Conservation (phyloP, 2,888 invertebrate species). For the Trachelus tabidus region DNA sequence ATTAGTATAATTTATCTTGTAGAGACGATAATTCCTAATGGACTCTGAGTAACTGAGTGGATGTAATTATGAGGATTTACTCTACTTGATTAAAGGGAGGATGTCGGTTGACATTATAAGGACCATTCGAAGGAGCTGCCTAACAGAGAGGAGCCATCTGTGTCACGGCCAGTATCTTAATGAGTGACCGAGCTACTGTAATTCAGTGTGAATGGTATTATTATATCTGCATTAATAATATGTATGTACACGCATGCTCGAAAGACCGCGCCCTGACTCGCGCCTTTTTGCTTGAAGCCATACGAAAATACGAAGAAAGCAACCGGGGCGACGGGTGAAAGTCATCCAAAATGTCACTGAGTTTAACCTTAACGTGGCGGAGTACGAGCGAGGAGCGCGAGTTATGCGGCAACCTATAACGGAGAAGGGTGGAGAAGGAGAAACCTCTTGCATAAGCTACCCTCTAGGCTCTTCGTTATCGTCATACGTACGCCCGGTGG, state of each 20-base stretch:
- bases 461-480: slow-evolving; percentile 3
- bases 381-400: background rate
- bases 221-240: background rate
- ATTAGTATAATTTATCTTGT: too few species aligned
- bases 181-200: background rate
- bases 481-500: background rate
- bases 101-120: too few species aligned
- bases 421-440: background rate
- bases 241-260: slow-evolving; percentile 1
- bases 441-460: slow-evolving; percentile 22
- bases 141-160: slow-evolving; percentile 3
- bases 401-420: slow-evolving; percentile 14
- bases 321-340: slow-evolving; percentile 54
- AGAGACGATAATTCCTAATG: too few species aligned
- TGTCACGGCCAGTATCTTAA: slow-evolving; percentile 7
- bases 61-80: too few species aligned
- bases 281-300: background rate
- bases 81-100: too few species aligned
- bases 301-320: slow-evolving; percentile 59
- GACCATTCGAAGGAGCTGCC: too few species aligned
- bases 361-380: slow-evolving; percentile 57
- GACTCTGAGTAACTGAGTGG: too few species aligned
- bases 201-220: background rate
- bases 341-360: slow-evolving; percentile 63
- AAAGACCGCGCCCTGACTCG: slow-evolving; percentile 32